Percentiles rank a stretch among this genome's conserved stretches.
phyloP scores from a whole-genome alignment of 1,140 invertebrate genomes.

The Drosophila pallidifrons region DNA sequence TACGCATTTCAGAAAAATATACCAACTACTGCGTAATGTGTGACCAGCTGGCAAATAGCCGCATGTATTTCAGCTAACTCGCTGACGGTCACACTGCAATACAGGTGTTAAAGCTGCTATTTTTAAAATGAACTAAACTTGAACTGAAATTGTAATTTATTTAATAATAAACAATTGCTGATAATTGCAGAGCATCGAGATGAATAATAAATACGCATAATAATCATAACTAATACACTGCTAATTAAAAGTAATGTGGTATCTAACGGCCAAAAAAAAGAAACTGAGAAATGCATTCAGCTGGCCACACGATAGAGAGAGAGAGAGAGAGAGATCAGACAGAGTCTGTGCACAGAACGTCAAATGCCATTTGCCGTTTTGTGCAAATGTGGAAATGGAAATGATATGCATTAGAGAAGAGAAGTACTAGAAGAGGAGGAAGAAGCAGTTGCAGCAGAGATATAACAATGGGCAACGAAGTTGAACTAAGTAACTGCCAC shows the following conservation, averaged over 20 bases:
- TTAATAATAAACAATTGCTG: no score
- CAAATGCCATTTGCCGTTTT: slow-evolving; percentile 51
- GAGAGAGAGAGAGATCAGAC: background rate
- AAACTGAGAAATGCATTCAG: slow-evolving; percentile 54
- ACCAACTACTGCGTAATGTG: no score
- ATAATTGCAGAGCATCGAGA: no score
- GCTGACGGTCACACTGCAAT: no score
- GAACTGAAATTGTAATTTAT: no score
- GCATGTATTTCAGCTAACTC: no score
- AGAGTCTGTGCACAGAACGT: slow-evolving; percentile 26
- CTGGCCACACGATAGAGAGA: background rate
- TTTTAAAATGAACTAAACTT: no score
- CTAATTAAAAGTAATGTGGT: slow-evolving; percentile 31
- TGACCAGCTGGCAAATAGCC: no score
- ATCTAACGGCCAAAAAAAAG: slow-evolving; percentile 19
- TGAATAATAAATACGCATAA: no score
- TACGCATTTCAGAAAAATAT: no score
- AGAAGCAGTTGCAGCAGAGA: slow-evolving; percentile 16
- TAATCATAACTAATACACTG: background rate
- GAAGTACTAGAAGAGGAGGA: slow-evolving; percentile 19
- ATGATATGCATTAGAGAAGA: slow-evolving; percentile 55
- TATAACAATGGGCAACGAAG: slow-evolving; percentile 64
- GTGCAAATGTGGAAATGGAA: slow-evolving; percentile 51
- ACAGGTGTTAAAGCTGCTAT: no score
- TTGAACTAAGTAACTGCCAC: slow-evolving; percentile 66